phyloP scores from a whole-genome alignment of 1,140 invertebrate genomes.

The Rhagoletis zephyria region DNA sequence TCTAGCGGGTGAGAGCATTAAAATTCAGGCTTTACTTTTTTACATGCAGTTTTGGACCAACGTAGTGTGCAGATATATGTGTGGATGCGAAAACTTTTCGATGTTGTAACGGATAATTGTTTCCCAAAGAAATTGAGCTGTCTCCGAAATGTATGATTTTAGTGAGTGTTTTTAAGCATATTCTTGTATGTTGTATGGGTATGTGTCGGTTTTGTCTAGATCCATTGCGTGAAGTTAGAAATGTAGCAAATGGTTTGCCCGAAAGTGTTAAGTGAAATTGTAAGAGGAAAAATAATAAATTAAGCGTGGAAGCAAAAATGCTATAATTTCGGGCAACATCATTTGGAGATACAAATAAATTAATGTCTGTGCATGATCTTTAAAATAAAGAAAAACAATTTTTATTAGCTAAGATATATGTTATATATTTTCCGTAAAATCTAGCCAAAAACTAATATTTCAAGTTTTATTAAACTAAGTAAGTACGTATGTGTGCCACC shows the following conservation, averaged over 20 bases:
- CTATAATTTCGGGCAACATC: constrained; percentile 1
- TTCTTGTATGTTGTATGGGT: neutral
- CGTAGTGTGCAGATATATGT: neutral
- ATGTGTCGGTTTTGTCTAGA: neutral
- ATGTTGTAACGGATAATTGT: constrained; percentile 34
- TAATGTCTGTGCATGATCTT: neutral
- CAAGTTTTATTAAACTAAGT: too few species aligned
- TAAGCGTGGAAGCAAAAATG: neutral
- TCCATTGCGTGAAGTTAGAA: neutral
- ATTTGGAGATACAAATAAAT: constrained; percentile 15
- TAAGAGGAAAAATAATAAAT: neutral
- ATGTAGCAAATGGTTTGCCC: constrained; percentile 7
- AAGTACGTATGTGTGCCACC: too few species aligned
- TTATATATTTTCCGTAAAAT: too few species aligned
- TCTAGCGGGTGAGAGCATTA: too few species aligned
- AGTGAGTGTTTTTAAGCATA: neutral
- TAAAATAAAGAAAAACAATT: too few species aligned
- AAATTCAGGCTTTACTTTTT: too few species aligned
- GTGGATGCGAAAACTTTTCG: constrained; percentile 19
- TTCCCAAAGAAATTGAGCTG: constrained; percentile 41
- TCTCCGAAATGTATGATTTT: neutral
- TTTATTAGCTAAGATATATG: too few species aligned
- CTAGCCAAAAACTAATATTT: too few species aligned
- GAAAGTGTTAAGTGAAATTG: constrained; percentile 35
- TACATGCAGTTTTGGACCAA: too few species aligned